These are phyloP conservation scores for Pipistrellus pygmaeus DNA, from an alignment of 2,797 vertebrate genomes.

Conservation along the genomic window DNA sequence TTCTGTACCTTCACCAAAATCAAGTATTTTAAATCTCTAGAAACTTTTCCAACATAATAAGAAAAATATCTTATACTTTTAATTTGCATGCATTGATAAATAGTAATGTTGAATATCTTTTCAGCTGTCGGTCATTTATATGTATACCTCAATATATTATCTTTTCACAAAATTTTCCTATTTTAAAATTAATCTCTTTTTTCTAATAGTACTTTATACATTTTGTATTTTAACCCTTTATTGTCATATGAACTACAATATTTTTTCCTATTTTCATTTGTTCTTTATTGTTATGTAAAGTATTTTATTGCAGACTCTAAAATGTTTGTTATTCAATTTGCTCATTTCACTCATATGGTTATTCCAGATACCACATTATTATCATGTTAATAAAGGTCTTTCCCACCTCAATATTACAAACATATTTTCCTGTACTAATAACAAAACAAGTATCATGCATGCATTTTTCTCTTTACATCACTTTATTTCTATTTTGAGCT, in stretches of 20 bases:
- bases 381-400: constrained; percentile 6
- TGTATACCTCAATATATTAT: neutral
- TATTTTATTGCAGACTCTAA: neutral
- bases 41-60: constrained; percentile 32
- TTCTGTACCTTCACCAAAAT: neutral
- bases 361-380: neutral
- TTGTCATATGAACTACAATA: neutral
- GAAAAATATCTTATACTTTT: constrained; percentile 10
- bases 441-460: neutral
- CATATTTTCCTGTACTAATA: constrained; percentile 32
- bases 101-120: neutral
- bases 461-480: constrained; percentile 40
- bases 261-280: constrained; percentile 44
- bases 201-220: neutral
- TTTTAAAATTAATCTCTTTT: constrained; percentile 57
- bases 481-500: constrained; percentile 63
- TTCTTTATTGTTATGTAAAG: neutral
- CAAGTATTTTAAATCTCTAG: constrained; percentile 34
- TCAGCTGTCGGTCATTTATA: neutral
- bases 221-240: neutral
- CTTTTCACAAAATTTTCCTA: neutral
- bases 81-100: constrained; percentile 45
- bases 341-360: neutral
- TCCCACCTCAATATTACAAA: neutral
- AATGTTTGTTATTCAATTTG: neutral